These are phyloP conservation scores for Hiodon tergisus DNA, from an alignment of 2,113 vertebrate species.

Conservation along the genomic window DNA sequence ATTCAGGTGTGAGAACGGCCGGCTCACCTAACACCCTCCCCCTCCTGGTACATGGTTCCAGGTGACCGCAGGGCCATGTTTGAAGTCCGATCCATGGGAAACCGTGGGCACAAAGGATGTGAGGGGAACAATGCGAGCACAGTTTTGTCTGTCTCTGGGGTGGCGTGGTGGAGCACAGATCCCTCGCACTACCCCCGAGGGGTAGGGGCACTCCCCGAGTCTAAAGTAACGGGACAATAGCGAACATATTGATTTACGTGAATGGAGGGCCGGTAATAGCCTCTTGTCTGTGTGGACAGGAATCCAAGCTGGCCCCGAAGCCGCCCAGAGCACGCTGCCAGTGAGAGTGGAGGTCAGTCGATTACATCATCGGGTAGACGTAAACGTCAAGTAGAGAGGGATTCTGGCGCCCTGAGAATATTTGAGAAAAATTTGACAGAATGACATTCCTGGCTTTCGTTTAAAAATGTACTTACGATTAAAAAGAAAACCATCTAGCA, in stretches of 20 bases:
- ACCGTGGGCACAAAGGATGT: conserved; percentile 28
- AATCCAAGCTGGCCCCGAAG: background rate
- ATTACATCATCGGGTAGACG: background rate
- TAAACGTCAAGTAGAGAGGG: too few relatives aligned
- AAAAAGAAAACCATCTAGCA: too few relatives aligned
- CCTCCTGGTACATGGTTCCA: background rate
- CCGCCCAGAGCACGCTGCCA: background rate
- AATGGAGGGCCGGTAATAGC: background rate
- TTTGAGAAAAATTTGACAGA: too few relatives aligned
- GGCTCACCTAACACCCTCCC: conserved; percentile 11
- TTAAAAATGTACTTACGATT: too few relatives aligned
- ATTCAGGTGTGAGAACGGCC: conserved; percentile 25
- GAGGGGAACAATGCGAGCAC: conserved; percentile 30
- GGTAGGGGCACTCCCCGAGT: background rate
- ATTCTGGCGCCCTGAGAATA: too few relatives aligned
- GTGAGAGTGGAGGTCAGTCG: background rate
- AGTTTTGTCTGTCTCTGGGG: conserved; percentile 30
- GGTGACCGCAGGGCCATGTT: conserved; percentile 25
- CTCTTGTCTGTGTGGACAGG: background rate
- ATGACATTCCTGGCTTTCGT: too few relatives aligned
- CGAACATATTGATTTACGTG: conserved; percentile 20
- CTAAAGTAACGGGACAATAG: conserved; percentile 10
- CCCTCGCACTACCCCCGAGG: conserved; percentile 24
- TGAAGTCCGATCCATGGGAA: conserved; percentile 47
- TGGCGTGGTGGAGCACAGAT: conserved; percentile 24